Percentiles rank a stretch among this genome's conserved stretches.
Conservation (phyloP, 2,888 invertebrate species). For the Phoronis australis region DNA sequence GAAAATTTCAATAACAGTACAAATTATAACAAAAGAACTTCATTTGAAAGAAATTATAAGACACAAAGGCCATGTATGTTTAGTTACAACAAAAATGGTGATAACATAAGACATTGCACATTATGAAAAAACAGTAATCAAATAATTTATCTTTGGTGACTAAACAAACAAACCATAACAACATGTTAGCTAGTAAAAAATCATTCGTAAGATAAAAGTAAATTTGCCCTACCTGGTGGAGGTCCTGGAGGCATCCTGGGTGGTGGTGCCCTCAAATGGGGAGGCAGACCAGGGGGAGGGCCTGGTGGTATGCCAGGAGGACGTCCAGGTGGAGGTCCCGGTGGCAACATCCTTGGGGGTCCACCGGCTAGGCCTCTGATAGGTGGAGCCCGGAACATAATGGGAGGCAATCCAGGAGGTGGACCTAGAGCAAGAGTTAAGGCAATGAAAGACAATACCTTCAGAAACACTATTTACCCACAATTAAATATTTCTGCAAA, state of each 20-base stretch:
- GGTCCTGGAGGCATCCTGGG: slow-evolving; percentile 59
- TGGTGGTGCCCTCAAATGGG: slow-evolving; percentile 43
- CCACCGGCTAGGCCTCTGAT: slow-evolving; percentile 34
- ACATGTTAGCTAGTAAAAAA: neutral
- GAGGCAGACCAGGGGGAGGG: slow-evolving; percentile 47
- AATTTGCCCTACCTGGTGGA: slow-evolving; percentile 47
- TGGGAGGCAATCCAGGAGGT: slow-evolving; percentile 58
- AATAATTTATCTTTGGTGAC: no score
- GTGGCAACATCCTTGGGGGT: slow-evolving; percentile 46
- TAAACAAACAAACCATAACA: no score
- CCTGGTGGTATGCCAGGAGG: slow-evolving; percentile 49
- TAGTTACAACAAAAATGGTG: no score
- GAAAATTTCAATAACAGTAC: no score
- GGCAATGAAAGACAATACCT: neutral
- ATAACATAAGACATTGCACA: no score
- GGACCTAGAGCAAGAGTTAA: slow-evolving; percentile 46
- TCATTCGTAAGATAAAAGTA: no score
- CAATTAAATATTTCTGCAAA: neutral
- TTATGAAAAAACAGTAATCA: no score
- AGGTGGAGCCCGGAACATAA: slow-evolving; percentile 50
- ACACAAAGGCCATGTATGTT: no score
- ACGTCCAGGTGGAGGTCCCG: slow-evolving; percentile 49
- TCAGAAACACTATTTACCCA: no score
- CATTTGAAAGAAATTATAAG: no score
- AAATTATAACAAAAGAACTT: no score